Conservation (phyloP, 2,113 vertebrate genomes). For the Cygnus atratus region DNA sequence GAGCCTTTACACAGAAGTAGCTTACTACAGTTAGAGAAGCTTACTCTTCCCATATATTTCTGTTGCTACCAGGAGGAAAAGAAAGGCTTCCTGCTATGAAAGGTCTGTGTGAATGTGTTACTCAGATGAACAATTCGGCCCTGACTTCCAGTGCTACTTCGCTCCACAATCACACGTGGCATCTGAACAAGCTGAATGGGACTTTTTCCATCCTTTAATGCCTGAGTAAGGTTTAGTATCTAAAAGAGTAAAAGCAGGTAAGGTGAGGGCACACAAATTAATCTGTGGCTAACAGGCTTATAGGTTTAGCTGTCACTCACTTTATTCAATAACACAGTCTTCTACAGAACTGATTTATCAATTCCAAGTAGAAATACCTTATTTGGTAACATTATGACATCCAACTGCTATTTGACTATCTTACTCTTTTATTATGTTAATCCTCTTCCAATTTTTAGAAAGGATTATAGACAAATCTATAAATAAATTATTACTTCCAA, state of each 20-base stretch:
- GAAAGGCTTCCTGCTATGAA: constrained; percentile 95
- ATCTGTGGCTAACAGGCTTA: background rate
- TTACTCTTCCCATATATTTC: background rate
- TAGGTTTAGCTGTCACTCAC: background rate
- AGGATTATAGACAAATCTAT: background rate
- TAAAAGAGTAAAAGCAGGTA: constrained; percentile 54
- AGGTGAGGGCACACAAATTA: background rate
- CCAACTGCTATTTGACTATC: background rate
- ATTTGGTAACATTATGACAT: background rate
- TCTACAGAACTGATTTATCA: too few species aligned
- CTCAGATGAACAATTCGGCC: constrained; percentile 88
- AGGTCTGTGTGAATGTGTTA: constrained; percentile 92
- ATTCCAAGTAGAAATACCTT: background rate
- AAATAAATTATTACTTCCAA: background rate
- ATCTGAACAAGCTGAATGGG: constrained; percentile 96
- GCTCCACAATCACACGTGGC: constrained; percentile 94
- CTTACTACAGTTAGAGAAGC: constrained; percentile 16
- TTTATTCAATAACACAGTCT: too few species aligned
- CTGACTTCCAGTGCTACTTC: constrained; percentile 85
- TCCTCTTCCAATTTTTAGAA: background rate
- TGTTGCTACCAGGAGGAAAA: constrained; percentile 92
- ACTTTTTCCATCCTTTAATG: constrained; percentile 89
- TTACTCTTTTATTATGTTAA: background rate
- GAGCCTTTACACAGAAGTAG: constrained; percentile 38
- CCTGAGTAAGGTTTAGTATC: constrained; percentile 96